Percentiles rank a stretch among this genome's conserved stretches.
These are phyloP conservation scores for Tauraco erythrolophus DNA, from an alignment of 2,113 vertebrate species.

Conservation along the genomic window DNA sequence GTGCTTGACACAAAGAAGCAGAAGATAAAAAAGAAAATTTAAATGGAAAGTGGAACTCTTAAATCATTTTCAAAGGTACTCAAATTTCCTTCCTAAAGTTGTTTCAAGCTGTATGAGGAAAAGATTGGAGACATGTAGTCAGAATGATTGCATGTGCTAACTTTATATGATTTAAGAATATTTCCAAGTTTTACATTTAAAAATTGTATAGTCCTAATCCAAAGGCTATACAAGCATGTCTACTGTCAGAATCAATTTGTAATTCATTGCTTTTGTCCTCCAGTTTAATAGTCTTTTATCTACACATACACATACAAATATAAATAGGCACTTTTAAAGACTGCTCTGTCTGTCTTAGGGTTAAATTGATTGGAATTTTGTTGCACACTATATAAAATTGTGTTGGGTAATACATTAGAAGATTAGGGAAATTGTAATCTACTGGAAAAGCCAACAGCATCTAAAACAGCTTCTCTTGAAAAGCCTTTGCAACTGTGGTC, in stretches of 20 bases:
- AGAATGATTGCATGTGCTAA: not conserved
- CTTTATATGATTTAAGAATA: not conserved
- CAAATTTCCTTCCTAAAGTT: slow-evolving; percentile 1
- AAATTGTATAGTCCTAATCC: not conserved
- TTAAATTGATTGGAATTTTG: not conserved
- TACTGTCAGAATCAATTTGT: not conserved
- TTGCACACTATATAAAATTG: not conserved
- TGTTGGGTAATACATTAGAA: not conserved
- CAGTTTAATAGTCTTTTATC: not conserved
- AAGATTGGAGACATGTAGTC: not conserved
- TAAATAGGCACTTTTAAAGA: not conserved
- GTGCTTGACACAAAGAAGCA: not conserved
- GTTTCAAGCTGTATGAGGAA: not conserved
- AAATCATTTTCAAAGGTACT: not conserved
- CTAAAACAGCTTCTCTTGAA: not conserved
- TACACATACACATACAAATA: not conserved
- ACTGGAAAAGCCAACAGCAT: not conserved
- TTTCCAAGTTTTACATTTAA: slow-evolving; percentile 10
- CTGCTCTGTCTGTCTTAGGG: not conserved
- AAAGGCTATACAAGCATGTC: not conserved
- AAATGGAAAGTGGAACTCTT: not conserved
- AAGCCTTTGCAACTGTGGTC: not conserved
- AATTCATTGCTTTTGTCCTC: not conserved
- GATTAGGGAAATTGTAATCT: not conserved
- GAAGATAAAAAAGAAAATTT: slow-evolving; percentile 10